Base-by-base conservation (phyloP, 2,797 vertebrate genomes). In the Spea hammondii region DNA sequence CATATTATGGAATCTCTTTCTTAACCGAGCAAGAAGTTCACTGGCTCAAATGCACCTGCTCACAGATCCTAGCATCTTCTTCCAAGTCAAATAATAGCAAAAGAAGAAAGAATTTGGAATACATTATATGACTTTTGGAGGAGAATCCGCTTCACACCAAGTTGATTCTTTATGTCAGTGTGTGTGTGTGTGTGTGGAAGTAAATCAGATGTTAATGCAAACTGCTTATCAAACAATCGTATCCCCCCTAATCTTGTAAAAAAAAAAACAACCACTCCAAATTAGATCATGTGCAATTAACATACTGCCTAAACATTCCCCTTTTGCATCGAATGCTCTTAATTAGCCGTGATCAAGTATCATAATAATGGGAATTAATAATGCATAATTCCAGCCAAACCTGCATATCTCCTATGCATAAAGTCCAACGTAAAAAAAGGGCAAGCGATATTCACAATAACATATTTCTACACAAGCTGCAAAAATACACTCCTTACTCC, bases 401-500 rank as follows among this genome's bases (percentile, higher is more conserved):
- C 55, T 77, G 79, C 73, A 75, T 70, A 62, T 77, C 74, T 81
- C 70, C 79, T n/a, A 55, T 74, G 64, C 17, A 72, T 32, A 65
- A 48, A 67, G 79, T 60, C 74, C 71, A 54, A 74, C 67, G 69
- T 9, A 68, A 46, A 68, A 72, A 72, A 72, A 72, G 53, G 55
- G 65, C 70, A 64, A 76, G 64, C 64, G 9, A 32, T 54, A 81
- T 72, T 73, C 76, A 65, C 79, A 72, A 72, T 32, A 72, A 72
- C 48, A 17, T 47, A 72, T 81, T 71, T 76, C 67, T 77, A 68
- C 64, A 70, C 67, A 64, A 73, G 60, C 65, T 64, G 55, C 79
- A 62, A 70, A 73, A 68, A 77, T 47, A 82, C 79, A 73, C 89
- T 84, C 89, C 87, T 87, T 88, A 93, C 93, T 94, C 93, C 93